Conservation (phyloP, 2,797 vertebrate genomes). For the Enteromius unitaeniatus region DNA sequence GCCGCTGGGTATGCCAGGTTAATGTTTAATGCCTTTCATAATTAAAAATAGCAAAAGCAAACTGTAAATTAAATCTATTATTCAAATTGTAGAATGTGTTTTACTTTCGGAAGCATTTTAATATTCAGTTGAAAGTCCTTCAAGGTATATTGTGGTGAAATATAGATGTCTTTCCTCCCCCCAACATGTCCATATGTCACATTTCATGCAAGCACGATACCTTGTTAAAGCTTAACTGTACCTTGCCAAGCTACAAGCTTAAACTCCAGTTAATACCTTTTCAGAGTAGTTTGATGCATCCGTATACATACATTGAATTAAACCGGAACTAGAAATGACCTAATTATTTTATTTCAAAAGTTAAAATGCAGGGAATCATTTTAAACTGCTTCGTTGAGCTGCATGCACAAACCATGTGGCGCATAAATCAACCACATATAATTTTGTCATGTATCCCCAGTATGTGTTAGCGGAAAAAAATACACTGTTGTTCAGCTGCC, state of each 20-base stretch:
- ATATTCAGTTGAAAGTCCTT: background rate
- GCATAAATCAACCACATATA: background rate
- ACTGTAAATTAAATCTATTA: conserved; percentile 3
- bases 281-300: background rate
- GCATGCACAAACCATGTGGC: background rate
- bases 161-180: background rate
- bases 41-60: conserved; percentile 35
- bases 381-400: background rate
- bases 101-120: background rate
- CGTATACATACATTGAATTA: background rate
- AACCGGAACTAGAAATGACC: background rate
- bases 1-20: conserved; percentile 51
- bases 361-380: background rate
- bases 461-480: background rate
- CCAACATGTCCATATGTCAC: background rate
- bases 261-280: background rate
- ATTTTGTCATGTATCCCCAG: background rate
- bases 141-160: background rate
- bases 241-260: background rate
- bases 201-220: background rate
- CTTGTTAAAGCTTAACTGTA: background rate
- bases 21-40: conserved; percentile 43
- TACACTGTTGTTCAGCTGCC: background rate
- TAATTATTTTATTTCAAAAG: background rate
- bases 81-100: background rate